A percentile compares a stretch with the other conserved stretches of the same genome.
These are phyloP conservation scores for Otolemur crassicaudatus DNA, from an alignment of 2,797 vertebrate genomes.

Conservation along the genomic window DNA sequence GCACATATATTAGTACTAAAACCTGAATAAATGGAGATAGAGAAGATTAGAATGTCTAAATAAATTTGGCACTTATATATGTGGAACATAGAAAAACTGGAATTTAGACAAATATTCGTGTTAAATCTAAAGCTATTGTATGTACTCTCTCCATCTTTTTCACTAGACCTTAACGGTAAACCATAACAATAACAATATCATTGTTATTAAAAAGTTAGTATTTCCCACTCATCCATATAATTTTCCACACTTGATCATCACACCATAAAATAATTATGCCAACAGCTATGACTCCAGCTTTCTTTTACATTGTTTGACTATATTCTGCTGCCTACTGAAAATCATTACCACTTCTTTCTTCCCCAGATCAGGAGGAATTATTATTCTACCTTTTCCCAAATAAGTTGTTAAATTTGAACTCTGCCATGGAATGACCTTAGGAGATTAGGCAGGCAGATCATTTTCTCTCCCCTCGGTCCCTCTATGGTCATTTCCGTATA, in stretches of 20 bases:
- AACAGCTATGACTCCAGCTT: background rate
- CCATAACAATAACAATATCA: background rate
- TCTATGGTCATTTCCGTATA: background rate
- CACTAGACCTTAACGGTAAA: background rate
- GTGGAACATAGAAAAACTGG: background rate
- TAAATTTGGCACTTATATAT: background rate
- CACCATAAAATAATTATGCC: background rate
- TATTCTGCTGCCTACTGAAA: background rate
- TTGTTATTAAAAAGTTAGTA: background rate
- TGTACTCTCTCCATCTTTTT: background rate
- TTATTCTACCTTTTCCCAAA: background rate
- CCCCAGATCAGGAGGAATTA: background rate
- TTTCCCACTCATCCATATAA: background rate
- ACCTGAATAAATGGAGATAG: background rate
- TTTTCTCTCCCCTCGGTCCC: background rate
- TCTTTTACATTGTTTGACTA: background rate
- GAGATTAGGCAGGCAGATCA: background rate
- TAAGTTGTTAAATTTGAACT: background rate
- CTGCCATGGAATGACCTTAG: background rate
- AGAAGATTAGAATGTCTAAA: slow-evolving; percentile 1
- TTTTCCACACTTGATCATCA: background rate
- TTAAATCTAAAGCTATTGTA: background rate
- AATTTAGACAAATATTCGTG: background rate
- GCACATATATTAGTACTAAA: background rate
- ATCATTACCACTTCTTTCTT: background rate